phyloP scores from a whole-genome alignment of 2,113 vertebrate species.

The Taxidea taxus region DNA sequence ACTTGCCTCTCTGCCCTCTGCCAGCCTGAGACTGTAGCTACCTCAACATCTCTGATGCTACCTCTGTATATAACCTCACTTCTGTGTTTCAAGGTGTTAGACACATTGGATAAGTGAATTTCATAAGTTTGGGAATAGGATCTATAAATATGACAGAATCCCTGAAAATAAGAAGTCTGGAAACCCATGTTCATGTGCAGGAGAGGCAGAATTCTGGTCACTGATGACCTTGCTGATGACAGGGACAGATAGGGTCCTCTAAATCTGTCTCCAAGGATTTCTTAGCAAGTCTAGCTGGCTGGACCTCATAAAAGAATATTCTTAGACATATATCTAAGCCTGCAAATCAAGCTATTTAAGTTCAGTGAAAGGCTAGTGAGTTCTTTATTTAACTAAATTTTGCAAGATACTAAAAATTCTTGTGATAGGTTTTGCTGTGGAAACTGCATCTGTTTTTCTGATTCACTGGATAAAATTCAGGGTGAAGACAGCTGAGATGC shows the following conservation, averaged over 20 bases:
- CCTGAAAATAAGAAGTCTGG: not conserved
- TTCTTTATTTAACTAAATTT: not conserved
- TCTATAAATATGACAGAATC: not conserved
- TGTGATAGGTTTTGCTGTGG: rapidly evolving
- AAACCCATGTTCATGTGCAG: not conserved
- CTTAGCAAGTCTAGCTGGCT: not conserved
- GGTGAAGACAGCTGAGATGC: not conserved
- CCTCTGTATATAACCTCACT: not conserved
- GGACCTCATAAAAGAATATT: not conserved
- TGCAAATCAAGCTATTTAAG: not conserved
- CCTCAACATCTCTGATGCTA: rapidly evolving
- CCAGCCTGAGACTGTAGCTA: not conserved
- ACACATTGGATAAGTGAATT: not conserved
- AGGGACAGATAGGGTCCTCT: not conserved
- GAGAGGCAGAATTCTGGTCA: not conserved
- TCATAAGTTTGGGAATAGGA: not conserved
- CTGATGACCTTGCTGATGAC: not conserved
- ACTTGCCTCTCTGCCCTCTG: rapidly evolving
- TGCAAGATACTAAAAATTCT: not conserved
- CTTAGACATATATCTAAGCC: not conserved
- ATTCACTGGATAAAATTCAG: not conserved
- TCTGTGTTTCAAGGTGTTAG: not conserved
- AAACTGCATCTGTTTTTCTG: not conserved
- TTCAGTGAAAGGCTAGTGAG: not conserved
- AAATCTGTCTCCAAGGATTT: not conserved